These are phyloP conservation scores for Oxycera nigricornis DNA, from an alignment of 2,888 invertebrate genomes.

Conservation along the genomic window DNA sequence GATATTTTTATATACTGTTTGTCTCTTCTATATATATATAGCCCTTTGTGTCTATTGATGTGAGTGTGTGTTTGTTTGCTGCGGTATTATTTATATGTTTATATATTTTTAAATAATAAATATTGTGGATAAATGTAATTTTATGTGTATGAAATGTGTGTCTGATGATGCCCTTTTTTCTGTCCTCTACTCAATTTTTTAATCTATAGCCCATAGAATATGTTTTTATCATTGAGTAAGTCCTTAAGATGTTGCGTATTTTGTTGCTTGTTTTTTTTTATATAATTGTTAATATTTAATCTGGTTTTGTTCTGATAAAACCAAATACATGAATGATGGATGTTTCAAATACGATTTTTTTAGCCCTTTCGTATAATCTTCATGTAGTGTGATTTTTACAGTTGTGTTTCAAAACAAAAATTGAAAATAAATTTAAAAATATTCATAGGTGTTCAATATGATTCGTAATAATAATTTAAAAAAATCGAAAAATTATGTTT, in stretches of 20 bases:
- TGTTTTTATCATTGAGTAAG: background rate
- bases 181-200: background rate
- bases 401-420: background rate
- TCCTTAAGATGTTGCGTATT: background rate
- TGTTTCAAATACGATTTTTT: background rate
- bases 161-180: background rate
- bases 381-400: background rate
- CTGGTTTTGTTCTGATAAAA: background rate
- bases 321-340: background rate
- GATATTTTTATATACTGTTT: background rate
- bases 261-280: background rate
- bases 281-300: background rate
- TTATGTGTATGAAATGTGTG: background rate
- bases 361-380: slow-evolving; percentile 12
- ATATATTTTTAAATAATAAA: background rate
- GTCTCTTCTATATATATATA: background rate
- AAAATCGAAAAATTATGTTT: too few species aligned
- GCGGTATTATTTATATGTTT: background rate
- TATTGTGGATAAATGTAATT: background rate
- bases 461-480: too few species aligned
- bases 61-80: background rate
- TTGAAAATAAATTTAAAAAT: background rate
- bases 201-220: slow-evolving; percentile 1
- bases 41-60: background rate
- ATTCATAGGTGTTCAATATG: background rate